These are phyloP conservation scores for Sipha maydis DNA, from an alignment of 2,888 invertebrate genomes.

Conservation along the genomic window DNA sequence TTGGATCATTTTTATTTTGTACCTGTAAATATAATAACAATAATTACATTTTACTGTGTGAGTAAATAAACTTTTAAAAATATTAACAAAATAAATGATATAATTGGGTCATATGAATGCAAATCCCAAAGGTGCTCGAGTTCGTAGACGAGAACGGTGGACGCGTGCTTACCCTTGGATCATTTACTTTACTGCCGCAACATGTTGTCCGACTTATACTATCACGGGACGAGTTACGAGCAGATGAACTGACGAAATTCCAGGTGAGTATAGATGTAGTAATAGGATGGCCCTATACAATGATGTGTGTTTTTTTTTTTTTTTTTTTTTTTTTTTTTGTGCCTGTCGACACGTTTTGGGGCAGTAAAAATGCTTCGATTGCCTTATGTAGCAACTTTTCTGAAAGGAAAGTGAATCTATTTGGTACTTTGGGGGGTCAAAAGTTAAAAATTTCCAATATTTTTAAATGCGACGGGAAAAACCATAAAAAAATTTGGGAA, in stretches of 20 bases:
- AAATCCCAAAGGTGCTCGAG: slow-evolving; percentile 78
- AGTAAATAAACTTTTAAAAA: neutral
- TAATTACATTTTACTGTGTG: neutral
- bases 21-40: slow-evolving; percentile 6
- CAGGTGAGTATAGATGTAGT: slow-evolving; percentile 70
- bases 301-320: too few species aligned
- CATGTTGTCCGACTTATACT: slow-evolving; percentile 91
- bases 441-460: too few species aligned
- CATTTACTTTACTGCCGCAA: slow-evolving; percentile 87
- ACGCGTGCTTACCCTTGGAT: slow-evolving; percentile 85
- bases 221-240: slow-evolving; percentile 87
- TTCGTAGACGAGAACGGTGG: slow-evolving; percentile 95
- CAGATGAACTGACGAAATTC: slow-evolving; percentile 93
- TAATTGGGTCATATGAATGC: slow-evolving; percentile 6
- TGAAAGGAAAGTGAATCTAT: too few species aligned
- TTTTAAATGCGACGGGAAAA: too few species aligned
- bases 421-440: too few species aligned
- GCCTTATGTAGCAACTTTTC: too few species aligned
- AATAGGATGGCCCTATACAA: too few species aligned
- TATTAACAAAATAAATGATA: neutral
- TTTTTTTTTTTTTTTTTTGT: too few species aligned
- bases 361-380: too few species aligned
- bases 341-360: too few species aligned
- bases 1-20: slow-evolving; percentile 17
- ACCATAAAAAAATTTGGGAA: too few species aligned